phyloP scores from a whole-genome alignment of 2,797 vertebrate genomes.

The Bradypus variegatus region DNA sequence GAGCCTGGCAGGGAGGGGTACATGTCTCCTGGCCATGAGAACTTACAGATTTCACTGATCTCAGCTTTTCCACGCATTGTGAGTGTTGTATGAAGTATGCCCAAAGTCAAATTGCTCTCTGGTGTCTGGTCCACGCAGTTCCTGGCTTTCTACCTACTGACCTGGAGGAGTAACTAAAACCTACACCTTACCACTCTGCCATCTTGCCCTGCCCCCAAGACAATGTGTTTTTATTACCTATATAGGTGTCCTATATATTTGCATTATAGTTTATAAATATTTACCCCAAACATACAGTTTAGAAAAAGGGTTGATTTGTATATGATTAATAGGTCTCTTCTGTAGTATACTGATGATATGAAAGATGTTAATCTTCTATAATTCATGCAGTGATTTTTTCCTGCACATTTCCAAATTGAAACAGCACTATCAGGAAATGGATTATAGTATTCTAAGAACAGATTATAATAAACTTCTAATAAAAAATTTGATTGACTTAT shows the following conservation, averaged over 20 bases:
- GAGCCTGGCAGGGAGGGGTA: no score
- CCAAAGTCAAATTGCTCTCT: no score
- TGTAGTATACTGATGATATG: background rate
- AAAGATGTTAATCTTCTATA: background rate
- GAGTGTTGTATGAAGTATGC: no score
- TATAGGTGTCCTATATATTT: background rate
- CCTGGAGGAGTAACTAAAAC: no score
- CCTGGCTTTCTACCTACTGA: no score
- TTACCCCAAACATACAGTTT: background rate
- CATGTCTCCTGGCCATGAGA: no score
- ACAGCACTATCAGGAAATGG: background rate
- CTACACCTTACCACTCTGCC: no score
- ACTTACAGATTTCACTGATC: no score
- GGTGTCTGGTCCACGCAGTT: no score
- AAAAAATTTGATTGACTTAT: constrained; percentile 30
- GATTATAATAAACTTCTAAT: background rate
- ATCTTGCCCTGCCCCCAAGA: no score
- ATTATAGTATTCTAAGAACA: constrained; percentile 3
- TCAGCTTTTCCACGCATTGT: no score
- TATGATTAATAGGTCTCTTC: constrained; percentile 22
- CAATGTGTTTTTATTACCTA: constrained; percentile 10
- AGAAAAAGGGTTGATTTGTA: background rate
- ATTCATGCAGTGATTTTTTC: background rate
- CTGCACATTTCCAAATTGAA: background rate
- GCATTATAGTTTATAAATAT: background rate